Percentiles rank a stretch among this genome's conserved stretches.
These are phyloP conservation scores for Drosophila emarginata DNA, from an alignment of 2,888 invertebrate genomes.

Conservation along the genomic window DNA sequence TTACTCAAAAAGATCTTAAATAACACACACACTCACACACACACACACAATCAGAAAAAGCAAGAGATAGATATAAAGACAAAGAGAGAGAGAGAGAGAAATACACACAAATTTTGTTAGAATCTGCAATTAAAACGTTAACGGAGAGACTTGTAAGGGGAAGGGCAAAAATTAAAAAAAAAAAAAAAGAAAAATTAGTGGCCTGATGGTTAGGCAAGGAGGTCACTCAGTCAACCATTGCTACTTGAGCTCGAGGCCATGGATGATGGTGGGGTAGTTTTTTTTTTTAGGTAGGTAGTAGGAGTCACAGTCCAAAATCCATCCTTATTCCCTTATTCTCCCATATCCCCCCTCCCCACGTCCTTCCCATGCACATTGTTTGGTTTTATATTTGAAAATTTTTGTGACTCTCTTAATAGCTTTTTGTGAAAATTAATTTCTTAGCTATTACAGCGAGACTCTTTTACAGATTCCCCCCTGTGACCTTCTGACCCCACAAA, in stretches of 20 bases:
- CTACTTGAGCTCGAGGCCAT: conserved; percentile 38
- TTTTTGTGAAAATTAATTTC: conserved; percentile 74
- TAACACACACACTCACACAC: too few species aligned
- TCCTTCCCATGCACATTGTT: conserved; percentile 57
- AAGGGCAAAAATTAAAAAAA: neutral
- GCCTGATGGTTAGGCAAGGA: conserved; percentile 1
- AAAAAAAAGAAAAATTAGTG: neutral
- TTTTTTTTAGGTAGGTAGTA: neutral
- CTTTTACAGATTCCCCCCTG: conserved; percentile 18
- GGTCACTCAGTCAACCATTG: conserved; percentile 30
- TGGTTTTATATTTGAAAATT: conserved; percentile 74
- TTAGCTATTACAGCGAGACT: conserved; percentile 63
- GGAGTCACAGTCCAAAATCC: neutral
- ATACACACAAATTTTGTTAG: conserved; percentile 3
- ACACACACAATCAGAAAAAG: too few species aligned
- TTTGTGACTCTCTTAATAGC: conserved; percentile 74
- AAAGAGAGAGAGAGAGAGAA: neutral
- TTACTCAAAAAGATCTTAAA: conserved; percentile 49
- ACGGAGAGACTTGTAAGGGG: conserved; percentile 14
- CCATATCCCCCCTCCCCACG: conserved; percentile 1
- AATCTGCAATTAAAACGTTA: conserved; percentile 54
- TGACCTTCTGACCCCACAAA: conserved; percentile 12
- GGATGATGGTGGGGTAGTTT: neutral
- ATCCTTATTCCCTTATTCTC: too few species aligned
- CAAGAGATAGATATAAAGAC: too few species aligned